Evolutionary conservation across 2,113 vertebrate species (phyloP).

Genomic region (Rhodinocichla rosea): DNA sequence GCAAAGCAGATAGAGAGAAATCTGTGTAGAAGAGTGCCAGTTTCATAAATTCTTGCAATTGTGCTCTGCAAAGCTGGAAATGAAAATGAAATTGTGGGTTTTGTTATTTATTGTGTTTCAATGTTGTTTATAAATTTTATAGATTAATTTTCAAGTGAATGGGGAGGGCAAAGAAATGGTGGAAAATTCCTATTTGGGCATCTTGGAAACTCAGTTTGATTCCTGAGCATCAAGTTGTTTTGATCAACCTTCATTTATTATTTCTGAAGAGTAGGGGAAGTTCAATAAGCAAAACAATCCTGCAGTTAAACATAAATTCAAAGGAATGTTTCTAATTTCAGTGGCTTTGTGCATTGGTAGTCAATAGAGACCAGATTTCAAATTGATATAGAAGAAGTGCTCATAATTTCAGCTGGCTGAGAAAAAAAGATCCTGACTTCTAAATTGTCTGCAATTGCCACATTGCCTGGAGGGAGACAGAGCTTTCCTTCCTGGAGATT

Average conservation of each 20-base stretch:
- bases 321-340: neutral
- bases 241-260: neutral
- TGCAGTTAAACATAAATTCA: neutral
- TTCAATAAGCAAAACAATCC: neutral
- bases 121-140: neutral
- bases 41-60: neutral
- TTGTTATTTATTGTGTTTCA: neutral
- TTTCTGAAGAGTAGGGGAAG: neutral
- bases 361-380: neutral
- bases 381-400: neutral
- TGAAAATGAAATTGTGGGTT: neutral
- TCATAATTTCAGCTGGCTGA: neutral
- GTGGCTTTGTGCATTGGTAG: neutral
- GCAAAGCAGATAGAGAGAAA: neutral
- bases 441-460: neutral
- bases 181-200: neutral
- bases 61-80: neutral
- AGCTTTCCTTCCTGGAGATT: neutral
- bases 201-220: neutral
- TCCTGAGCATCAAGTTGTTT: neutral
- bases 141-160: neutral
- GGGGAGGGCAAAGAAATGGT: fast-evolving
- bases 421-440: neutral
- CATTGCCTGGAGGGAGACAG: neutral
- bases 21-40: neutral